A percentile compares a stretch with the other conserved stretches of the same genome.
Conservation (phyloP, 92 coral and sea anemone species). For the Anthopleura xanthogrammica region DNA sequence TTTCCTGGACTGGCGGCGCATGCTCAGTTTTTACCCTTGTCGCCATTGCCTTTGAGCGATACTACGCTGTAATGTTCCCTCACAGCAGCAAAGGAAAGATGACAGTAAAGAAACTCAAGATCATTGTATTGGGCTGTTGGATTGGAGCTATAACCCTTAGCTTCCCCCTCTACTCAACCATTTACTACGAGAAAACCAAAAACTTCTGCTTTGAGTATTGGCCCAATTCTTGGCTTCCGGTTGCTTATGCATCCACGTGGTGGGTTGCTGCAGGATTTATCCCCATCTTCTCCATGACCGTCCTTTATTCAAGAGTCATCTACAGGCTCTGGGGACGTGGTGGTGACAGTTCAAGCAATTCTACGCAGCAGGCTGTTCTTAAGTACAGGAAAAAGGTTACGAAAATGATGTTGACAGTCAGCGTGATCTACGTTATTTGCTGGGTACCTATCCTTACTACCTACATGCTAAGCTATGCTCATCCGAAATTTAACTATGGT, state of each 20-base stretch:
- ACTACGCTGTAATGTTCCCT: conserved; percentile 55
- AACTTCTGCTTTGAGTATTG: conserved; percentile 58
- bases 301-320: conserved; percentile 46
- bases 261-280: conserved; percentile 39
- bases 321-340: conserved; percentile 48
- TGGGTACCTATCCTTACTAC: conserved; percentile 58
- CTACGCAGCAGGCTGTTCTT: conserved; percentile 45
- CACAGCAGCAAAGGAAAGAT: conserved; percentile 42
- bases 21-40: conserved; percentile 59
- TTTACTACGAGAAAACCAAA: conserved; percentile 36
- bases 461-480: conserved; percentile 50
- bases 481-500: conserved; percentile 34
- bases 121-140: conserved; percentile 38
- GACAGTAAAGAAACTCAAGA: conserved; percentile 45
- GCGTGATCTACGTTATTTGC: conserved; percentile 46
- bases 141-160: conserved; percentile 38
- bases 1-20: conserved; percentile 55
- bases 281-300: conserved; percentile 45
- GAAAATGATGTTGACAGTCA: conserved; percentile 57
- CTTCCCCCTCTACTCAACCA: conserved; percentile 42
- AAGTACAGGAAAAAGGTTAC: conserved; percentile 59
- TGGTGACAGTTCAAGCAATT: conserved; percentile 15
- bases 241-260: conserved; percentile 55
- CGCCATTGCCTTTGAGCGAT: conserved; percentile 59
- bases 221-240: conserved; percentile 49